A percentile compares a stretch with the other conserved stretches of the same genome.
These are phyloP conservation scores for Idaea straminata DNA, from an alignment of 2,888 invertebrate species.

Conservation along the genomic window DNA sequence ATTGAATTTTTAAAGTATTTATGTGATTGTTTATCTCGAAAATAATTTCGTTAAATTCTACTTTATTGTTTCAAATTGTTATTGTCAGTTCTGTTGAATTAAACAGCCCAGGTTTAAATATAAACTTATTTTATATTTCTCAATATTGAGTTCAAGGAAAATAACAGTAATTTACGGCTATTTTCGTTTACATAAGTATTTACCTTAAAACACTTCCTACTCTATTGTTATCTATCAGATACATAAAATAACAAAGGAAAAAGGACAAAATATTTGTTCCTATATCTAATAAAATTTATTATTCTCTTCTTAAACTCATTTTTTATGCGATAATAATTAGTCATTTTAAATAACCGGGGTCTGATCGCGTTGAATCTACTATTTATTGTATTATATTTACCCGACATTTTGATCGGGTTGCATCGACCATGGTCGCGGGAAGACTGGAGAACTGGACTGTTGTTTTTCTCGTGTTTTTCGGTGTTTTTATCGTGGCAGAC, in stretches of 20 bases:
- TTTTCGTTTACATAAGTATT: background rate
- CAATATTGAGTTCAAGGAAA: background rate
- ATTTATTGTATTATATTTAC: no score
- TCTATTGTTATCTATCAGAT: background rate
- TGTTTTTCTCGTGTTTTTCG: no score
- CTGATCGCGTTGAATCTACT: no score
- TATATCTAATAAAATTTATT: no score
- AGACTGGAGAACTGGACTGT: no score
- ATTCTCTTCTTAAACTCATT: no score
- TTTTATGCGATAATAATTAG: no score
- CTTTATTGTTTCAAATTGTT: background rate
- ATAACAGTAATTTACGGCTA: background rate
- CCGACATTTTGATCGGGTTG: no score
- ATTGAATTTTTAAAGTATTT: constrained; percentile 8
- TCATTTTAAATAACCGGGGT: no score
- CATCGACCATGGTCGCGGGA: no score
- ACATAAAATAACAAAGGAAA: background rate
- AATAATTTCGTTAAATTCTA: background rate
- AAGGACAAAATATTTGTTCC: no score
- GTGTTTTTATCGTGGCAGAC: no score
- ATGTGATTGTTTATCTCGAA: background rate
- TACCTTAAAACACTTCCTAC: background rate
- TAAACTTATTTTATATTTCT: background rate
- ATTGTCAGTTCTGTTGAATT: background rate
- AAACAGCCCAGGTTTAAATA: background rate